Conservation (phyloP, 2,888 invertebrate species). For the Xestia c-nigrum region DNA sequence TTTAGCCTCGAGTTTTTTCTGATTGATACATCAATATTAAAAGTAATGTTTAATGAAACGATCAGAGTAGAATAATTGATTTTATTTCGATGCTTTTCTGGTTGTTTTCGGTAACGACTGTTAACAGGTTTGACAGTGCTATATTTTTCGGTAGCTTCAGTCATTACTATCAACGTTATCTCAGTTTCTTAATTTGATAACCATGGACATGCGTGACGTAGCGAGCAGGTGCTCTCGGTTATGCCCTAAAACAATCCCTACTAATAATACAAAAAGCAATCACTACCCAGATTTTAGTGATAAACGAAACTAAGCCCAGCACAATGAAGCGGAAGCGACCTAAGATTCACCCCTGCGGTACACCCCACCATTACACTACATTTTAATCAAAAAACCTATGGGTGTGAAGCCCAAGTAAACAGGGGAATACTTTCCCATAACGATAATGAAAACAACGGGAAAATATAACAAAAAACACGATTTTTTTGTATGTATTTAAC, state of each 20-base stretch:
- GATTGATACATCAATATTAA: not conserved
- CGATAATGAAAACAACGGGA: slow-evolving; percentile 86
- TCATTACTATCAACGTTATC: not conserved
- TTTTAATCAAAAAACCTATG: slow-evolving; percentile 88
- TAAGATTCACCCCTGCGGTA: slow-evolving; percentile 85
- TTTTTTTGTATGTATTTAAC: slow-evolving; percentile 79
- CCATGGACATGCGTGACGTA: not conserved
- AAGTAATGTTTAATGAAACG: not conserved
- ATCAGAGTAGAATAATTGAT: not conserved
- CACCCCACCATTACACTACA: slow-evolving; percentile 84
- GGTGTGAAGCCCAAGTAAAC: slow-evolving; percentile 89
- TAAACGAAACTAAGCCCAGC: slow-evolving; percentile 66
- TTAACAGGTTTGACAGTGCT: not conserved
- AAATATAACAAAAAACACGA: slow-evolving; percentile 80
- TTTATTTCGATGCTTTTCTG: not conserved
- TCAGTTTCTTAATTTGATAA: too few relatives aligned
- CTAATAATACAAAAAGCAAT: slow-evolving; percentile 60
- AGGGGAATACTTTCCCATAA: slow-evolving; percentile 88
- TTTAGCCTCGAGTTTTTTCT: too few relatives aligned
- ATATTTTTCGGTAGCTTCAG: not conserved
- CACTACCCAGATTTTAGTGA: slow-evolving; percentile 66
- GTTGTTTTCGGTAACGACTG: not conserved
- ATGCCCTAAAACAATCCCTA: slow-evolving; percentile 14
- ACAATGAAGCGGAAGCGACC: slow-evolving; percentile 80
- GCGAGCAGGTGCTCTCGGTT: slow-evolving; percentile 18